phyloP scores from a whole-genome alignment of 2,888 invertebrate species.

The Myopa tessellatipennis region DNA sequence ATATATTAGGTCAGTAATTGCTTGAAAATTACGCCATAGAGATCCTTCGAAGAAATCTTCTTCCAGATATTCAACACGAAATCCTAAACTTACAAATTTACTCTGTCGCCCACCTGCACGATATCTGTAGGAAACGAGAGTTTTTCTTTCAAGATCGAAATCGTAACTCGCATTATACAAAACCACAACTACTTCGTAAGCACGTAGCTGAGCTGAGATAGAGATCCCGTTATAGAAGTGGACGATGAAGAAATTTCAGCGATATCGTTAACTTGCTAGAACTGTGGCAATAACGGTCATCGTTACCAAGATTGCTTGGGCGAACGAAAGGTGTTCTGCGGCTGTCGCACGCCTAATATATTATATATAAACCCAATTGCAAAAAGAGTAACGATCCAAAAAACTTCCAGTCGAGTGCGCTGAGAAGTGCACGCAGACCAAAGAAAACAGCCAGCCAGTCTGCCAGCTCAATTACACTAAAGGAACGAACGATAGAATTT shows the following conservation, averaged over 20 bases:
- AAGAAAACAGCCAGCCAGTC: too few species aligned
- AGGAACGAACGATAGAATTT: too few species aligned
- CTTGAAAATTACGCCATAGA: slow-evolving; percentile 12
- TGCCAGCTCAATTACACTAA: too few species aligned
- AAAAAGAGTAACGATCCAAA: slow-evolving; percentile 24
- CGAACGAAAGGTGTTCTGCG: neutral
- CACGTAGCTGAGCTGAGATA: neutral
- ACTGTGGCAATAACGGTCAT: slow-evolving; percentile 6
- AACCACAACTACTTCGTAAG: neutral
- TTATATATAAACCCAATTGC: slow-evolving; percentile 19
- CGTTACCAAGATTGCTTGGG: slow-evolving; percentile 3
- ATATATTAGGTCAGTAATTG: neutral
- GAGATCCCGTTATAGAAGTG: neutral
- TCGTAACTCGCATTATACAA: neutral
- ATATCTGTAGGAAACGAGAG: neutral
- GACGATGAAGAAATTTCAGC: slow-evolving; percentile 11
- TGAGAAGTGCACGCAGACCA: slow-evolving; percentile 13
- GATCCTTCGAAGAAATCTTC: slow-evolving; percentile 33
- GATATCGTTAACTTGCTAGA: slow-evolving; percentile 18
- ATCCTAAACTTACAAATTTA: slow-evolving; percentile 23
- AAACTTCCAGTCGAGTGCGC: slow-evolving; percentile 31
- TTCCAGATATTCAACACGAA: slow-evolving; percentile 38
- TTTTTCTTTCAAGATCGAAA: neutral
- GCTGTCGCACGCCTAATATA: too few species aligned
- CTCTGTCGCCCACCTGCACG: slow-evolving; percentile 10